Evolutionary conservation across 2,888 invertebrate genomes (phyloP).

Genomic region (Spisula solida): DNA sequence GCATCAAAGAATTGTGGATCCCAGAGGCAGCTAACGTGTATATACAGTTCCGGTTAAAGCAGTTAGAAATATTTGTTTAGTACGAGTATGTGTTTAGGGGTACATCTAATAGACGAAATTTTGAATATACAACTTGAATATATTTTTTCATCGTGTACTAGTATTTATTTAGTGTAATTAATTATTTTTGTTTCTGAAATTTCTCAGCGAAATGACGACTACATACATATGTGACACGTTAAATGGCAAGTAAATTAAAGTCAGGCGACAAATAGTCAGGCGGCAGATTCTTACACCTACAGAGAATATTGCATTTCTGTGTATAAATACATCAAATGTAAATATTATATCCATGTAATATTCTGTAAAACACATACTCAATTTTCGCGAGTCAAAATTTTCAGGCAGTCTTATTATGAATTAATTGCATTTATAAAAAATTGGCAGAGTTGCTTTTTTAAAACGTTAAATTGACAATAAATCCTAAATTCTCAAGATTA

Average conservation of each 20-base stretch:
- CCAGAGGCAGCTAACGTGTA: constrained; percentile 74
- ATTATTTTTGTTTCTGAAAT: neutral
- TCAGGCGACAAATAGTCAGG: neutral
- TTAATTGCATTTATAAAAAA: too few relatives aligned
- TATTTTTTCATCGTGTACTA: neutral
- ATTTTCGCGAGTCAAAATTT: neutral
- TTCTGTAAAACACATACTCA: neutral
- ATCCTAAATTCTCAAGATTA: too few relatives aligned
- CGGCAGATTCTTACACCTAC: neutral
- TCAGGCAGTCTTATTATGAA: too few relatives aligned
- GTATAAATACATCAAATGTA: neutral
- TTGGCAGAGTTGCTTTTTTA: too few relatives aligned
- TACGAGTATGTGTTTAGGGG: neutral
- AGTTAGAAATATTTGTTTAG: neutral
- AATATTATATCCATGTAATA: neutral
- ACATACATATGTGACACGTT: neutral
- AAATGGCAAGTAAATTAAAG: neutral
- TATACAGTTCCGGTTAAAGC: constrained; percentile 68
- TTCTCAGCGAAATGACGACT: neutral
- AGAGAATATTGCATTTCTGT: neutral
- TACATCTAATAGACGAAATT: neutral
- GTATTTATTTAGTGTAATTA: neutral
- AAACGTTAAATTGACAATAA: too few relatives aligned
- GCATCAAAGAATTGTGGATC: constrained; percentile 72
- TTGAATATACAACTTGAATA: neutral